phyloP scores from a whole-genome alignment of 1,140 invertebrate genomes.

The Eumaeus atala region DNA sequence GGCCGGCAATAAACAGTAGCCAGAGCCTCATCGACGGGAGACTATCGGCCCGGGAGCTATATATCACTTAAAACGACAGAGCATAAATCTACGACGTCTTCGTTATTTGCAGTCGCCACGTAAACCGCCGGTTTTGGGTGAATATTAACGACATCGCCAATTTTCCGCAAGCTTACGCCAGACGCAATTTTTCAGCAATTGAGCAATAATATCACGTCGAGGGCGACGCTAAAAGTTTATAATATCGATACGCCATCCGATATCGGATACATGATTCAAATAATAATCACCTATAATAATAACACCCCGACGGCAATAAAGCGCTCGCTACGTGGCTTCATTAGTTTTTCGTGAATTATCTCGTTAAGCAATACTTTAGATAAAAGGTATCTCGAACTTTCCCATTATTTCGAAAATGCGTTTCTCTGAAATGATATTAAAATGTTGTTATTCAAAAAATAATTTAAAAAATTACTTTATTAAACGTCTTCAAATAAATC shows the following conservation, averaged over 20 bases:
- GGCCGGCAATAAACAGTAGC: constrained; percentile 24
- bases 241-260: constrained; percentile 4
- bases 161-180: constrained; percentile 70
- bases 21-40: constrained; percentile 43
- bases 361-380: too few relatives aligned
- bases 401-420: too few relatives aligned
- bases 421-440: too few relatives aligned
- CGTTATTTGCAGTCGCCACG: constrained; percentile 71
- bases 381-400: too few relatives aligned
- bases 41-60: constrained; percentile 44
- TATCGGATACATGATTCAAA: too few relatives aligned
- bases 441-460: too few relatives aligned
- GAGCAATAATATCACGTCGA: constrained; percentile 64
- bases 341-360: too few relatives aligned
- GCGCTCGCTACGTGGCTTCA: too few relatives aligned
- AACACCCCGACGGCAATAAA: too few relatives aligned
- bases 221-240: constrained; percentile 39
- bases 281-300: too few relatives aligned
- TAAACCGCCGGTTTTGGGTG: constrained; percentile 68
- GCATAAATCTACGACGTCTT: constrained; percentile 68
- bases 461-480: too few relatives aligned
- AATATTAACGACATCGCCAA: constrained; percentile 74
- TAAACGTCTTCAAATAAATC: too few relatives aligned
- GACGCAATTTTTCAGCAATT: constrained; percentile 73
- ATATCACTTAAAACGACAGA: constrained; percentile 70